Evolutionary conservation across 64 coral and sea anemone species (phyloP), one percentile per base, ranked within the genome.

Genomic region (Stylophora pistillata): DNA sequence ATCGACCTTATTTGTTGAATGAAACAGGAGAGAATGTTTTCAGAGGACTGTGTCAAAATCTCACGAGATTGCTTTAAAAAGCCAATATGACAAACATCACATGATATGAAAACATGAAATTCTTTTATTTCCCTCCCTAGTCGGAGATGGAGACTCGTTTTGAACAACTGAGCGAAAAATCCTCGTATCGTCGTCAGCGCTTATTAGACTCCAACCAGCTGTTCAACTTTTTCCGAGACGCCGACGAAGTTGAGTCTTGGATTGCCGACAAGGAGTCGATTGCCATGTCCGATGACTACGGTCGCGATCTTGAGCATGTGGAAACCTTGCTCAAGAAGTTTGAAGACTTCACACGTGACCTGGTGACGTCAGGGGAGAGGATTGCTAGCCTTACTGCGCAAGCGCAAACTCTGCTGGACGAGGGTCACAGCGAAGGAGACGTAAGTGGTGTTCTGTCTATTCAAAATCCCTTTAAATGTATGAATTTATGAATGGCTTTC

Each of bases 301-400:
- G 96, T 55, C 93, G 90, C 25, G 96, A 98, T 70, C 86, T 98
- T 10, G 96, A 98, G 80, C 96, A 98, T 53, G 96, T 94, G 53
- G 89, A 98, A 79, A 95, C 89, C 87, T 73, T 98, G 59, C 72
- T 98, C 58, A 91, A 95, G 62, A 98, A 95, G 55, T 98, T 98
- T 72, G 96, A 98, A 52, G 93, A 91, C 23, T 98, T 98, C 71
- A 94, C 92, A 62, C 96, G 96, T 89, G 96, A 98, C 63, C 78
- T 98, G 21, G 89, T 98, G 17, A 75, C 89, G 31, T 98, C 96
- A 53, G 96, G 93, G 9, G 93, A 98, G 56, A 63, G 96, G 54
- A 87, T 98, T 61, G 89, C 93, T 17, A 85, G 78, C 21, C 78
- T 95, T 28, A 98, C 89, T 73, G 87, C 65, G 57, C 89, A 95